These are phyloP conservation scores for Arrhamphus sclerolepis DNA, from an alignment of 2,797 vertebrate genomes.

Conservation along the genomic window DNA sequence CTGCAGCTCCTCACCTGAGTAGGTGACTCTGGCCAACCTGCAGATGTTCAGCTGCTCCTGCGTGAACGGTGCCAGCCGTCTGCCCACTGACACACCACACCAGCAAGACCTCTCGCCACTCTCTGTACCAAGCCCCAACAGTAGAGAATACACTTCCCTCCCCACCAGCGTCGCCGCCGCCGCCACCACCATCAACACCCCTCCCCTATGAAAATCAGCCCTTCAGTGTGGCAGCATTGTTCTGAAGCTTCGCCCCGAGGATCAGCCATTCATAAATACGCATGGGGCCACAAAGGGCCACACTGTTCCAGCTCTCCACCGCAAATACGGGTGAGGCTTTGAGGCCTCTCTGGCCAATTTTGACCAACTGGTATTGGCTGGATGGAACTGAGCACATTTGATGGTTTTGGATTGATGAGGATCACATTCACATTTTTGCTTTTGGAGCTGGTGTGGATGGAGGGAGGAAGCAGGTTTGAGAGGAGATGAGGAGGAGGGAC, in stretches of 20 bases:
- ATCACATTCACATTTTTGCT: constrained; percentile 22
- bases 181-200: constrained; percentile 53
- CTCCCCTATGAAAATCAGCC: constrained; percentile 75
- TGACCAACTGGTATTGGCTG: constrained; percentile 44
- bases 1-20: constrained; percentile 68
- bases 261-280: constrained; percentile 83
- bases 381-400: constrained; percentile 58
- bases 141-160: constrained; percentile 66
- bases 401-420: constrained; percentile 56
- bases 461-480: constrained; percentile 25
- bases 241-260: constrained; percentile 65
- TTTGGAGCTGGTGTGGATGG: constrained; percentile 23
- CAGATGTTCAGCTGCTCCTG: constrained; percentile 45
- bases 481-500: constrained; percentile 12
- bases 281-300: constrained; percentile 68
- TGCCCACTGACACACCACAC: constrained; percentile 56
- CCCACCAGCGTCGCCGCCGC: constrained; percentile 35
- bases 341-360: constrained; percentile 50
- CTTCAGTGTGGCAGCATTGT: constrained; percentile 82
- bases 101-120: constrained; percentile 73
- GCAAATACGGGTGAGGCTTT: constrained; percentile 72
- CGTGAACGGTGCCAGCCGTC: constrained; percentile 48
- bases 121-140: constrained; percentile 84
- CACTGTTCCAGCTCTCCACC: constrained; percentile 74
- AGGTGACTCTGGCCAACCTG: constrained; percentile 43